Base-by-base conservation (phyloP, 2,888 invertebrate species). In the Drosophila hawaiiensis region DNA sequence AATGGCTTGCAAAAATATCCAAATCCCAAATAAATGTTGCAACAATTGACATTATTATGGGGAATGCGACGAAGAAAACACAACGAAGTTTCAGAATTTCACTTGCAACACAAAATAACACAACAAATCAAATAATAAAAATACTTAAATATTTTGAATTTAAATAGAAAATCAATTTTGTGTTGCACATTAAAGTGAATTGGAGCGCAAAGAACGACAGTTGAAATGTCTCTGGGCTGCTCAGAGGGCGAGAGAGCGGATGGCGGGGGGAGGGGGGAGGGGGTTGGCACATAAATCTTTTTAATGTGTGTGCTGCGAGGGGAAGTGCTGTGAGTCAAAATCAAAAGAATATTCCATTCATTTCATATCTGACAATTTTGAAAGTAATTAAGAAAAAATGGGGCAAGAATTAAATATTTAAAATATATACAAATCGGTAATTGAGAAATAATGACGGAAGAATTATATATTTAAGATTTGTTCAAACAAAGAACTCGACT, bases 101-200 rank as follows among this genome's bases (percentile, higher is more conserved):
- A 25, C 25, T 47, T 25, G 47, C 41, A 56, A 41, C 53, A 60
- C 25, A 14, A 67, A 35, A 19, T 28, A 28, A 41, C 7, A 37
- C 3, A 65, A 59, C 22, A 68, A 55, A 65, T 41, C 41, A 56
- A 52, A 35, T 22, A 25, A 55, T 5, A 52, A 43, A 68, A 52
- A 54, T 33, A n/a, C 14, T 60, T 37, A 49, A 68, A 79, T 52
- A 56, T 65, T 33, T 55, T 14, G 59, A 73, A 73, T 80, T 77
- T 64, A 56, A 79, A 68, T 72, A 56, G 71, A 70, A 80, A 83
- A 83, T 86, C 79, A 70, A 74, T 79, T 78, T 55, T 66, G 63
- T 58, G 59, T 60, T 75, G 67, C 75, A 55, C 67, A 69, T 69
- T 73, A 37, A 80, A 84, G 73, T 73, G 72, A 85, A 81, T 59